phyloP scores from a whole-genome alignment of 2,888 invertebrate species.

The Dexiosoma caninum region DNA sequence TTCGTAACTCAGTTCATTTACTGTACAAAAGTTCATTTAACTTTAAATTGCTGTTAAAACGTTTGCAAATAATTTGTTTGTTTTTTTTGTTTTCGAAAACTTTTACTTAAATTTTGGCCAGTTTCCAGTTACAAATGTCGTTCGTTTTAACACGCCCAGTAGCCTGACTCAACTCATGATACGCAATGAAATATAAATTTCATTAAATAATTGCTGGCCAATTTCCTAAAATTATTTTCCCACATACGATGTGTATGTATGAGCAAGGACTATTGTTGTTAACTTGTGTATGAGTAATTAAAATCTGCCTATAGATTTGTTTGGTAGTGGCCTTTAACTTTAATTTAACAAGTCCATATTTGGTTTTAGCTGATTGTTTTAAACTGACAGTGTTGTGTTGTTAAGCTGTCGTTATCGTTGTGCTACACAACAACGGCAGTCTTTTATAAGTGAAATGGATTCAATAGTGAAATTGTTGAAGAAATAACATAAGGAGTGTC shows the following conservation, averaged over 20 bases:
- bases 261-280: not conserved
- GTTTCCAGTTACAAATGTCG: constrained; percentile 23
- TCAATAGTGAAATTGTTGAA: not conserved
- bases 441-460: constrained; percentile 14
- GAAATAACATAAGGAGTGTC: not conserved
- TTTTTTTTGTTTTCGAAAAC: not conserved
- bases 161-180: not conserved
- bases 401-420: constrained; percentile 26
- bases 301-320: constrained; percentile 25
- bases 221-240: constrained; percentile 34
- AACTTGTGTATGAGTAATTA: constrained; percentile 1
- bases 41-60: not conserved
- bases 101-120: constrained; percentile 30
- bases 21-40: constrained; percentile 7
- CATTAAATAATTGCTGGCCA: constrained; percentile 49
- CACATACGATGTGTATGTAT: not conserved
- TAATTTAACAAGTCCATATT: constrained; percentile 47
- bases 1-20: not conserved
- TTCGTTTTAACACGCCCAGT: constrained; percentile 9
- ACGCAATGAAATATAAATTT: constrained; percentile 2
- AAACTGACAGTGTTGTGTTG: constrained; percentile 47
- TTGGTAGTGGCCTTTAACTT: constrained; percentile 43
- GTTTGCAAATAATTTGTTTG: not conserved
- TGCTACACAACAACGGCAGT: constrained; percentile 17
- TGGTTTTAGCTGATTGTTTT: constrained; percentile 46